These are phyloP conservation scores for Dermochelys coriacea DNA, from an alignment of 2,797 vertebrate genomes.

Conservation along the genomic window DNA sequence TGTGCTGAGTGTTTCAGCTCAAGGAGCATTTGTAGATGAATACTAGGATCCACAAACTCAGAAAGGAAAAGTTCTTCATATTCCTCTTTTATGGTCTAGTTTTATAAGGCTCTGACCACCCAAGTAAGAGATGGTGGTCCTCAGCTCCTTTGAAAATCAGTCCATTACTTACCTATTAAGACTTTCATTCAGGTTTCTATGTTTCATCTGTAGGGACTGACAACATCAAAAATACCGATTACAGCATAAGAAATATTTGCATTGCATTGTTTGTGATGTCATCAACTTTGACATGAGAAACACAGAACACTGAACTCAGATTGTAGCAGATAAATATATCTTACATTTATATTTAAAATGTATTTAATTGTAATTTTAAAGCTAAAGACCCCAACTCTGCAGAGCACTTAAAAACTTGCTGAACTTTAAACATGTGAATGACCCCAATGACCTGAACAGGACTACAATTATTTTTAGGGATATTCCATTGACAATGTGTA, in stretches of 20 bases:
- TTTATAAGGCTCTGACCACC: background rate
- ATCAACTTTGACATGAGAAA: background rate
- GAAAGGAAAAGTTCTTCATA: background rate
- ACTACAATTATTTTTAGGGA: background rate
- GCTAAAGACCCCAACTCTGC: accelerated
- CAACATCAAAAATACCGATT: background rate
- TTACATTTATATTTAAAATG: accelerated
- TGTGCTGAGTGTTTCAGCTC: background rate
- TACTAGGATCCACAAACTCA: background rate
- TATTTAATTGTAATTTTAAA: background rate
- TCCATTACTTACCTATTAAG: background rate
- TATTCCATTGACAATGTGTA: background rate
- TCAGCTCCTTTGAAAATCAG: background rate
- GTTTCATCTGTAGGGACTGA: background rate
- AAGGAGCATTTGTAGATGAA: background rate
- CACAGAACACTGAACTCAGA: background rate
- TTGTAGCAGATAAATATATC: background rate
- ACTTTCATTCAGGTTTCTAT: background rate
- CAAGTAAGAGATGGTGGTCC: background rate
- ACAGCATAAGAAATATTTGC: accelerated
- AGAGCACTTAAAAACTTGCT: background rate
- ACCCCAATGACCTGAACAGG: background rate
- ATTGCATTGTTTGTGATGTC: background rate
- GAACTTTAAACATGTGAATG: background rate
- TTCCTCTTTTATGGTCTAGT: background rate